Conservation (phyloP, 2,888 invertebrate genomes). For the Anarsia innoxiella region DNA sequence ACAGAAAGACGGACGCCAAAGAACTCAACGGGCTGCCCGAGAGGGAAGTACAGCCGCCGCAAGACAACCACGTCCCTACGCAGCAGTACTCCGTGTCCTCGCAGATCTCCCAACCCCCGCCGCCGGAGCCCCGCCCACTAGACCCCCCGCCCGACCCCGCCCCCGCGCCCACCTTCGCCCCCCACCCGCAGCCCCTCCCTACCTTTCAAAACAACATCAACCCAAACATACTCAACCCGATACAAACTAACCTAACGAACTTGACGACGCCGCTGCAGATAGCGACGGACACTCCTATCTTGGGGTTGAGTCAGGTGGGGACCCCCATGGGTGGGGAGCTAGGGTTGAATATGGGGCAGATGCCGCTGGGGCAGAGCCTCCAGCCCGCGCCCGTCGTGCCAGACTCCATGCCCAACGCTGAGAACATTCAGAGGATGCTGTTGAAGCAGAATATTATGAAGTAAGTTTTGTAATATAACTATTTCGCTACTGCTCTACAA, state of each 20-base stretch:
- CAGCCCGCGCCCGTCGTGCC: constrained; percentile 28
- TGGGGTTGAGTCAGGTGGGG: constrained; percentile 54
- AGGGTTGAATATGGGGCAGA: constrained; percentile 30
- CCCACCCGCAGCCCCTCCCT: constrained; percentile 17
- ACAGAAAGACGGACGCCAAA: constrained; percentile 10
- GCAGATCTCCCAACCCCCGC: constrained; percentile 26
- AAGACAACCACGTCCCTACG: constrained; percentile 43
- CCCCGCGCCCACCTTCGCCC: too few relatives aligned
- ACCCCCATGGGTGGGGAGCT: constrained; percentile 53
- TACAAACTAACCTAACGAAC: constrained; percentile 46
- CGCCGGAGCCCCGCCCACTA: constrained; percentile 31
- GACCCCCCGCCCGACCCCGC: constrained; percentile 24
- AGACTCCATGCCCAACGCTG: constrained; percentile 47
- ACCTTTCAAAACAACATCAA: constrained; percentile 28
- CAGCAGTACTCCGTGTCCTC: constrained; percentile 48
- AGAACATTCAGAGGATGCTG: constrained; percentile 68
- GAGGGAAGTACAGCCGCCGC: constrained; percentile 21
- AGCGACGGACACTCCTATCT: constrained; percentile 51
- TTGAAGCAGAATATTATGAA: constrained; percentile 70
- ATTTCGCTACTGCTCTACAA: too few relatives aligned
- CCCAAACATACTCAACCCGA: constrained; percentile 28
- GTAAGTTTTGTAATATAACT: too few relatives aligned
- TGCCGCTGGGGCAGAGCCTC: constrained; percentile 28
- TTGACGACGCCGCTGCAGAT: constrained; percentile 60
- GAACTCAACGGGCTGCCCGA: constrained; percentile 39